phyloP scores from a whole-genome alignment of 2,113 vertebrate species.

The Malaclemys terrapin region DNA sequence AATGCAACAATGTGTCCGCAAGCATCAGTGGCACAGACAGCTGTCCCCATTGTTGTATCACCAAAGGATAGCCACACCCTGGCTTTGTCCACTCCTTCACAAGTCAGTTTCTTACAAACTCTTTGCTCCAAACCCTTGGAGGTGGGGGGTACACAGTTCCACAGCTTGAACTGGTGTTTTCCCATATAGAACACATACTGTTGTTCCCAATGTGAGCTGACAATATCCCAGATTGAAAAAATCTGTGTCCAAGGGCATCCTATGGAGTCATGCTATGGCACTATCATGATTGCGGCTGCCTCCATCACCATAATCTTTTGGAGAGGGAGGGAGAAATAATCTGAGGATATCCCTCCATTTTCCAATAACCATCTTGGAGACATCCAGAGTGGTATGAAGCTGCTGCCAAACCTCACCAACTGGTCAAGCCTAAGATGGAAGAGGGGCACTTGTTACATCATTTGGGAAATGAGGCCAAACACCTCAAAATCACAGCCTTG shows the following conservation, averaged over 20 bases:
- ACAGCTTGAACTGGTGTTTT: neutral
- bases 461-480: no score
- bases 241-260: neutral
- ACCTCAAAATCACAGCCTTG: no score
- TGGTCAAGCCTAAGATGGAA: no score
- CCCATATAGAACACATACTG: accelerated
- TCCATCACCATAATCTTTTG: no score
- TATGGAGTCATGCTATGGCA: neutral
- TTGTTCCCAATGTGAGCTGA: neutral
- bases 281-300: neutral
- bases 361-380: neutral
- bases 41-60: neutral
- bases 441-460: no score
- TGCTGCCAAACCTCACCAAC: neutral
- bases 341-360: conserved; percentile 34
- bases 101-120: neutral
- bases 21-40: conserved; percentile 1
- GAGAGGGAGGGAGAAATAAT: no score
- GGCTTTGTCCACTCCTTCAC: neutral
- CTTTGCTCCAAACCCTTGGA: neutral
- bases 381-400: conserved; percentile 1
- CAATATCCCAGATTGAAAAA: neutral
- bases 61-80: neutral
- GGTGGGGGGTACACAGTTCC: neutral
- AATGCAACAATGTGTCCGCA: no score